Conservation (phyloP, 2,888 invertebrate genomes). For the Hofmannophila pseudospretella region DNA sequence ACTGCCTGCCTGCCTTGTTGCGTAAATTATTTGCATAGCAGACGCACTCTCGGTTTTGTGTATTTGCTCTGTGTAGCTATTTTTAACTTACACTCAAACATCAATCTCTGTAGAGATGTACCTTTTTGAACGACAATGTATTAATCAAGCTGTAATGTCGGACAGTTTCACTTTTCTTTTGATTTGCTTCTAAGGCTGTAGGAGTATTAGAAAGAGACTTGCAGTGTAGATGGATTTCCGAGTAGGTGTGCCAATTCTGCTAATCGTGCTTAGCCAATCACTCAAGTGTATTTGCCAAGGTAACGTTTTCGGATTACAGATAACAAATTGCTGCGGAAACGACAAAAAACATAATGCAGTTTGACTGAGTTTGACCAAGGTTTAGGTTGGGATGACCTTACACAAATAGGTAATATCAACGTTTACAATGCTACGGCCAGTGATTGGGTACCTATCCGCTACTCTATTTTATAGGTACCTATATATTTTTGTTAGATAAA, state of each 20-base stretch:
- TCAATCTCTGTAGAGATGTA: slow-evolving; percentile 29
- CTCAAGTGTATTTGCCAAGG: slow-evolving; percentile 33
- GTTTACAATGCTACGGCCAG: slow-evolving; percentile 23
- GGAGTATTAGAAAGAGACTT: slow-evolving; percentile 33
- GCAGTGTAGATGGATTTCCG: slow-evolving; percentile 35
- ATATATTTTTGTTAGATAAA: no score
- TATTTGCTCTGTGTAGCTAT: no score
- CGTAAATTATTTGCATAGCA: slow-evolving; percentile 44
- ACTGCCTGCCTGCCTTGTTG: slow-evolving; percentile 38
- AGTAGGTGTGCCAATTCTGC: slow-evolving; percentile 29
- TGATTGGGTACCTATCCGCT: neutral
- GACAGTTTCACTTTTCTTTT: slow-evolving; percentile 48
- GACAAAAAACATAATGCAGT: slow-evolving; percentile 33
- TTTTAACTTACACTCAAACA: no score
- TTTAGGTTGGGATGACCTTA: slow-evolving; percentile 30
- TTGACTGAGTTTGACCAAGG: slow-evolving; percentile 36
- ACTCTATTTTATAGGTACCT: neutral
- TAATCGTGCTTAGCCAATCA: slow-evolving; percentile 27
- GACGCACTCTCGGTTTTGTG: slow-evolving; percentile 18
- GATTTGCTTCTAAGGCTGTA: slow-evolving; percentile 32
- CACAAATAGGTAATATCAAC: slow-evolving; percentile 26
- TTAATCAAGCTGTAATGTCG: slow-evolving; percentile 44
- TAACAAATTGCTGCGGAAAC: slow-evolving; percentile 47
- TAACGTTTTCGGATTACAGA: slow-evolving; percentile 24
- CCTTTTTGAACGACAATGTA: slow-evolving; percentile 35